A percentile compares a stretch with the other conserved stretches of the same genome.
Conservation (phyloP, 2,888 invertebrate genomes). For the Cerceris ruficornis region DNA sequence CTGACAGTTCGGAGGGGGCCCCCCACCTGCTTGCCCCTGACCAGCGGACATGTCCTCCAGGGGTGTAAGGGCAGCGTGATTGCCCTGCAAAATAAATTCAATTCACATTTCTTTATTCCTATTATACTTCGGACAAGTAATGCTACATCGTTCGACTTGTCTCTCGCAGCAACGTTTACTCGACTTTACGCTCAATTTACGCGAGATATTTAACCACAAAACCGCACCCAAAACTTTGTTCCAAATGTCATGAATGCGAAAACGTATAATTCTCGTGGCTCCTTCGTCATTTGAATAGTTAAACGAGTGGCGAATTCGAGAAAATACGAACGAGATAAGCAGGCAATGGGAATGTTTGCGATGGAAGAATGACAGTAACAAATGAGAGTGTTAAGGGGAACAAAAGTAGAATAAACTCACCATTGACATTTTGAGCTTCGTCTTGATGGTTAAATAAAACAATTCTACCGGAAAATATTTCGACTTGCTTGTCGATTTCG, state of each 20-base stretch:
- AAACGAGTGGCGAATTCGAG: background rate
- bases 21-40: constrained; percentile 78
- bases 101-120: background rate
- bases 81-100: constrained; percentile 69
- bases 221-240: constrained; percentile 59
- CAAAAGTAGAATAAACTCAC: constrained; percentile 62
- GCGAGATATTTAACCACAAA: constrained; percentile 58
- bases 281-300: background rate
- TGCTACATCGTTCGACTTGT: too few relatives aligned
- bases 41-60: constrained; percentile 80
- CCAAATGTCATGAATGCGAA: background rate
- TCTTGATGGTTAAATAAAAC: constrained; percentile 64
- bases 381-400: constrained; percentile 27
- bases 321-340: background rate
- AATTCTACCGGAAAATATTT: constrained; percentile 32
- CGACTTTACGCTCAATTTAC: background rate
- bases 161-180: too few relatives aligned
- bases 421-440: constrained; percentile 77
- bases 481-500: constrained; percentile 28
- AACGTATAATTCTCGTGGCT: constrained; percentile 10
- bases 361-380: constrained; percentile 36
- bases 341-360: constrained; percentile 14
- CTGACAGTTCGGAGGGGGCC: constrained; percentile 87
- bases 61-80: constrained; percentile 78
- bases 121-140: too few relatives aligned